Evolutionary conservation across 2,888 invertebrate genomes (phyloP).

Genomic region (Caenorhabditis virilis): DNA sequence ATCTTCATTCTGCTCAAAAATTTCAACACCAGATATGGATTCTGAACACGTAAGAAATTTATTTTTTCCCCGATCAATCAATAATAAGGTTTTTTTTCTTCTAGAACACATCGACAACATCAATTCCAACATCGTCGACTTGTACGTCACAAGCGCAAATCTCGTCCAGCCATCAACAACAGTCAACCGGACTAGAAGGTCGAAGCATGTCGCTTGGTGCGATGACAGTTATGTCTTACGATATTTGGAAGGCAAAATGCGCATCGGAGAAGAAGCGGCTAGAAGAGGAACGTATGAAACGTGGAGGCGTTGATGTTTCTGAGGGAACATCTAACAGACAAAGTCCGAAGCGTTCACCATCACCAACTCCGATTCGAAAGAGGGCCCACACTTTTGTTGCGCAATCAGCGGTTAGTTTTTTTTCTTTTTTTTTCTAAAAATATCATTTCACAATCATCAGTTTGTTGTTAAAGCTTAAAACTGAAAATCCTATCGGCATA

Average conservation of each 20-base stretch:
- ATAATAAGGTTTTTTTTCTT: conserved; percentile 2
- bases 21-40: conserved; percentile 35
- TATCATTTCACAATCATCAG: not conserved
- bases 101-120: conserved; percentile 12
- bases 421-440: not conserved
- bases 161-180: not conserved
- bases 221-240: conserved; percentile 58
- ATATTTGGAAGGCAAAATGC: conserved; percentile 55
- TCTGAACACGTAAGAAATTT: not conserved
- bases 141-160: too few relatives aligned
- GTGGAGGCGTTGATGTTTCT: not conserved
- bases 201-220: conserved; percentile 48
- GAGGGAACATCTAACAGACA: not conserved
- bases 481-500: too few relatives aligned
- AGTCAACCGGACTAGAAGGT: conserved; percentile 32
- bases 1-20: conserved; percentile 36
- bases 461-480: too few relatives aligned
- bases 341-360: not conserved
- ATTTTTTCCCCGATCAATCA: not conserved
- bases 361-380: conserved; percentile 29
- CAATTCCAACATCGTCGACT: conserved; percentile 8
- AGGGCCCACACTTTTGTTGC: conserved; percentile 47
- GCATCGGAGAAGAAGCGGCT: conserved; percentile 48
- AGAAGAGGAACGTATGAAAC: conserved; percentile 30
- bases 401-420: conserved; percentile 25